Evolutionary conservation across 2,113 vertebrate species (phyloP).

Genomic region (Reinhardtius hippoglossoides): DNA sequence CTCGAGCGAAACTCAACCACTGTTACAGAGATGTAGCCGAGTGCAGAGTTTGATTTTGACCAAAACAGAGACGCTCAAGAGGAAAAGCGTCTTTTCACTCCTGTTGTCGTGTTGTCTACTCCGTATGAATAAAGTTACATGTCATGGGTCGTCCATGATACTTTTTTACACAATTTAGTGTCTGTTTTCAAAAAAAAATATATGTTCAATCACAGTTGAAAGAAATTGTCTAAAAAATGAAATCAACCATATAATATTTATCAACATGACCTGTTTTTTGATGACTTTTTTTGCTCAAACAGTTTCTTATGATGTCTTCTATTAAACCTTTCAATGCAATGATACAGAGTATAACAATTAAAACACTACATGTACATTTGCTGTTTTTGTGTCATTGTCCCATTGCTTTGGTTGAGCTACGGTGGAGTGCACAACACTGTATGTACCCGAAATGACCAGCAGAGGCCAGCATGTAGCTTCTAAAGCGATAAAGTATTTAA

Average conservation of each 20-base stretch:
- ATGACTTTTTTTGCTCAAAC: background rate
- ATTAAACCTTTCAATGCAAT: slow-evolving; percentile 25
- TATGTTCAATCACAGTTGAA: slow-evolving; percentile 2
- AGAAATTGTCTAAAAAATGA: slow-evolving; percentile 9
- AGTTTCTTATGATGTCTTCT: slow-evolving; percentile 30
- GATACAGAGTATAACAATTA: slow-evolving; percentile 38
- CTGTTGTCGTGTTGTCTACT: background rate
- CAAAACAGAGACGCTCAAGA: slow-evolving; percentile 9
- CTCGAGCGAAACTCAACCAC: slow-evolving; percentile 50
- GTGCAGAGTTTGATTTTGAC: slow-evolving; percentile 36
- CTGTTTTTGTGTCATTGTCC: slow-evolving; percentile 13
- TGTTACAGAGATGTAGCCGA: slow-evolving; percentile 52
- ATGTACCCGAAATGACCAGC: slow-evolving; percentile 48
- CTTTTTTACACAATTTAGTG: slow-evolving; percentile 25
- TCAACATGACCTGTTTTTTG: background rate
- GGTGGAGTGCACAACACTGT: background rate
- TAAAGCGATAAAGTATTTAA: background rate
- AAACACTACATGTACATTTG: slow-evolving; percentile 49
- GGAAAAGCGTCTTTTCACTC: background rate
- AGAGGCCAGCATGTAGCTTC: slow-evolving; percentile 56
- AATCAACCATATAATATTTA: slow-evolving; percentile 4
- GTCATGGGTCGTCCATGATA: slow-evolving; percentile 21
- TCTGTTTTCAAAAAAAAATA: slow-evolving; percentile 9
- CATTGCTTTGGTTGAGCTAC: background rate
- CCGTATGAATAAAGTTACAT: slow-evolving; percentile 22